Evolutionary conservation across 1,140 invertebrate species (phyloP), one percentile per base, ranked within the genome.

Genomic region (Theocolax elegans): DNA sequence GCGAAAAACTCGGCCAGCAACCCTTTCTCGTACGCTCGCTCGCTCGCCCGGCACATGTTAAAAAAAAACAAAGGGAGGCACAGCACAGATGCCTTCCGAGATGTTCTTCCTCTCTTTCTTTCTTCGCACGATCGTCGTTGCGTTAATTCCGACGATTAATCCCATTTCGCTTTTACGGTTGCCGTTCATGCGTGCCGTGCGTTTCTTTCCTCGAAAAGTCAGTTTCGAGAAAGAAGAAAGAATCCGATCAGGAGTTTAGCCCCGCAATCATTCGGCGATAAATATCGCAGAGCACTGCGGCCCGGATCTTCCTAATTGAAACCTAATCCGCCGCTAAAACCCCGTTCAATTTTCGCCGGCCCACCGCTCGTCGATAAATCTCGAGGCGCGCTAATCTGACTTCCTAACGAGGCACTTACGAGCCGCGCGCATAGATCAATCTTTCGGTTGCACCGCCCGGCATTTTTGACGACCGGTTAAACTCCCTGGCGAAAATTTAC

Each of bases 31-130:
- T 25, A 21, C 48, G 2, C 31, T 56, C n/a, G n/a, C 48, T 38
- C 71, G 72, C 77, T 76, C 78, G 77, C 74, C 75, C 71, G 77
- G 81, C 82, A 84, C 78, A 84, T 83, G 82, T 82, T 80, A 27
- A 66, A 35, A 83, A 81, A 81, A 83, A 84, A 84, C 77, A 78
- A 81, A 78, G 76, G 75, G 80, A 80, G 79, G 79, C 80, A 84
- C 82, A 79, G 44, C 31, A 8, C 62, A 53, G 62, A 51, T 53
- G 62, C 48, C 15, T 84, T 80, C 78, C 77, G 78, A 76, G 75
- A 10, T 35, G 31, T 35, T 6, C 31, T 21, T 35, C 56, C 3
- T 10, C 17, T n/a, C 19, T 42, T 13, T 62, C 42, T n/a, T 23
- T 48, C 59, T 44, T 29, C 40, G 49, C 19, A 46, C 42, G 42